Conservation (phyloP, 2,113 vertebrate species). For the Choloepus hoffmanni region DNA sequence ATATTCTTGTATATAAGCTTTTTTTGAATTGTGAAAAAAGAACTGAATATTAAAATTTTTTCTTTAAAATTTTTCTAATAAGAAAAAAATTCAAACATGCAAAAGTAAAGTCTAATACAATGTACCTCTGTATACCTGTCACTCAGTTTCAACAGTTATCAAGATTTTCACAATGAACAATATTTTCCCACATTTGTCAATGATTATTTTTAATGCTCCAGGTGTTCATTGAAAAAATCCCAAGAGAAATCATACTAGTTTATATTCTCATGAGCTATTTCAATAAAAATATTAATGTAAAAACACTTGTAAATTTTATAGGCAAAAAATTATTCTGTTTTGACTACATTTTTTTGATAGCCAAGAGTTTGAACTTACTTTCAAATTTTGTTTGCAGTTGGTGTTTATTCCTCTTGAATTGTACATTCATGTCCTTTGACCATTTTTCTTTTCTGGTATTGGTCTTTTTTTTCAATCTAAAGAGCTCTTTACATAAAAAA, state of each 20-base stretch:
- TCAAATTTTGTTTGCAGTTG: not conserved
- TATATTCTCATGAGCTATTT: not conserved
- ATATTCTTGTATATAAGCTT: not conserved
- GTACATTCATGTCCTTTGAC: not conserved
- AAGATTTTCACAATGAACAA: not conserved
- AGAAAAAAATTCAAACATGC: not conserved
- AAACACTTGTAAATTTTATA: not conserved
- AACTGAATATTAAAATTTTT: not conserved
- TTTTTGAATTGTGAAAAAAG: not conserved
- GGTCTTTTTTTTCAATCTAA: not conserved
- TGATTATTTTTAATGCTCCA: not conserved
- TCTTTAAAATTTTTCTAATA: not conserved
- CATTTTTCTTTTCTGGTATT: not conserved
- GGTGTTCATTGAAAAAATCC: not conserved
- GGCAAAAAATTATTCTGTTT: not conserved
- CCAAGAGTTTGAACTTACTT: not conserved
- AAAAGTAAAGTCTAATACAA: not conserved
- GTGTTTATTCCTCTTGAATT: not conserved
- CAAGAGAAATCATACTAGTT: not conserved
- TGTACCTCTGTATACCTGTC: not conserved
- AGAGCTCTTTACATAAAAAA: not conserved
- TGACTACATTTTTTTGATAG: not conserved
- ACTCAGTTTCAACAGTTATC: not conserved
- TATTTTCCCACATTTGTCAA: not conserved
- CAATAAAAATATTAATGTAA: not conserved